Evolutionary conservation across 2,113 vertebrate species (phyloP).

Genomic region (Connochaetes taurinus): DNA sequence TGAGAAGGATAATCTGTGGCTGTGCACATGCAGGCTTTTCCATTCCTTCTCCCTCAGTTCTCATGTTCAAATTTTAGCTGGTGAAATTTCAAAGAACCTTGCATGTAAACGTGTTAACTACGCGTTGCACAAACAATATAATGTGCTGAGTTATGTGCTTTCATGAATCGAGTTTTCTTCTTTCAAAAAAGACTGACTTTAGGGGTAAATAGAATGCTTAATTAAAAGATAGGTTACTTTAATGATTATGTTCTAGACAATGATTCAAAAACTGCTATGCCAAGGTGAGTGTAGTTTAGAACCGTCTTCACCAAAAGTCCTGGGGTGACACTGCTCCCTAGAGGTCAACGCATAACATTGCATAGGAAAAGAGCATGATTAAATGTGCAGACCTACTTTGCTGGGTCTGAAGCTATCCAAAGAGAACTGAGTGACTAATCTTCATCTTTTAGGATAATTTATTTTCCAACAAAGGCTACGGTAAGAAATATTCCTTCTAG

Average conservation of each 20-base stretch:
- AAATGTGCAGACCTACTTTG: neutral
- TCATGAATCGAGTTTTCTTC: neutral
- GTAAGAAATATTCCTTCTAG: neutral
- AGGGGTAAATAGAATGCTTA: neutral
- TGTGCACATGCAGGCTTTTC: neutral
- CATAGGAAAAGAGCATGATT: neutral
- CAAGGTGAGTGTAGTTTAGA: neutral
- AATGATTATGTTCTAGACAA: neutral
- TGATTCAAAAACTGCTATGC: neutral
- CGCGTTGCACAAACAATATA: neutral
- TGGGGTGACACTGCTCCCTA: constrained; percentile 42
- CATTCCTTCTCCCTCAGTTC: neutral
- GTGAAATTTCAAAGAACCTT: neutral
- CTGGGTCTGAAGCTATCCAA: neutral
- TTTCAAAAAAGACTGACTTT: neutral
- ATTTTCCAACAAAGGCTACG: neutral
- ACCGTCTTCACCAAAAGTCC: neutral
- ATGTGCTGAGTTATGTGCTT: neutral
- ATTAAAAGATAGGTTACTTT: neutral
- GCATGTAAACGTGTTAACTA: neutral
- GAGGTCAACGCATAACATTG: neutral
- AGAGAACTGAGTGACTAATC: neutral
- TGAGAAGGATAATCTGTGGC: neutral
- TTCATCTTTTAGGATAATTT: neutral
- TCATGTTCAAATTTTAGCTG: neutral